Percentiles rank a stretch among this genome's conserved stretches.
Conservation (phyloP, 2,113 vertebrate genomes). For the Cynocephalus volans region DNA sequence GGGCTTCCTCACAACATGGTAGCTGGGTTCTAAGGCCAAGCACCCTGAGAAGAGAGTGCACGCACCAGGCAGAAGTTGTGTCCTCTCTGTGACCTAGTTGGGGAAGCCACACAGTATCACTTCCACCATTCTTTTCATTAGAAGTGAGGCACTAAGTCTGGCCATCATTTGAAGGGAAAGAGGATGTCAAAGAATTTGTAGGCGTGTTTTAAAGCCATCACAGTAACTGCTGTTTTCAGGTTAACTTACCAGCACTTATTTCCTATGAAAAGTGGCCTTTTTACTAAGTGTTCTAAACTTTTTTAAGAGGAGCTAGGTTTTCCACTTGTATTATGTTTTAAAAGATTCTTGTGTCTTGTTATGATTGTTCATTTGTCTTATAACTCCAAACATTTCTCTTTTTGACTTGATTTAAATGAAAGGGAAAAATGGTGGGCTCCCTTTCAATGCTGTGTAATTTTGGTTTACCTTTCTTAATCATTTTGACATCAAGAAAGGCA, state of each 20-base stretch:
- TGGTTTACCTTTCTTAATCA: conserved; percentile 46
- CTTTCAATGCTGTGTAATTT: conserved; percentile 25
- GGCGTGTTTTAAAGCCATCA: background rate
- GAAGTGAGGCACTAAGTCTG: background rate
- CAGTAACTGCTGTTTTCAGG: background rate
- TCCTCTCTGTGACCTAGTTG: background rate
- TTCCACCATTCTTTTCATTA: background rate
- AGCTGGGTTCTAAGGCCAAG: background rate
- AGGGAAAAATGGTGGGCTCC: background rate
- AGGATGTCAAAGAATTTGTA: background rate
- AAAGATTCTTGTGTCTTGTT: conserved; percentile 15
- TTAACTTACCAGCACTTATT: background rate
- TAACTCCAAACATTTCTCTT: conserved; percentile 42
- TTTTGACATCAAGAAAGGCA: conserved; percentile 54
- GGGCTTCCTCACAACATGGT: background rate
- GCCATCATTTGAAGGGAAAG: background rate
- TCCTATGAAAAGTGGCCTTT: background rate
- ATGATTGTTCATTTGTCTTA: conserved; percentile 22
- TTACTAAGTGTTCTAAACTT: background rate
- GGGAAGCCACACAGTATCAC: background rate
- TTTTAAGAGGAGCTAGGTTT: conserved; percentile 39
- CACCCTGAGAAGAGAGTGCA: accelerated
- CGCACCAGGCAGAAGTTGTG: background rate
- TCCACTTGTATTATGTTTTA: background rate
- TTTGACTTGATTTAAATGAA: conserved; percentile 60